These are phyloP conservation scores for Sapayoa aenigma DNA, from an alignment of 2,113 vertebrate genomes.

Conservation along the genomic window DNA sequence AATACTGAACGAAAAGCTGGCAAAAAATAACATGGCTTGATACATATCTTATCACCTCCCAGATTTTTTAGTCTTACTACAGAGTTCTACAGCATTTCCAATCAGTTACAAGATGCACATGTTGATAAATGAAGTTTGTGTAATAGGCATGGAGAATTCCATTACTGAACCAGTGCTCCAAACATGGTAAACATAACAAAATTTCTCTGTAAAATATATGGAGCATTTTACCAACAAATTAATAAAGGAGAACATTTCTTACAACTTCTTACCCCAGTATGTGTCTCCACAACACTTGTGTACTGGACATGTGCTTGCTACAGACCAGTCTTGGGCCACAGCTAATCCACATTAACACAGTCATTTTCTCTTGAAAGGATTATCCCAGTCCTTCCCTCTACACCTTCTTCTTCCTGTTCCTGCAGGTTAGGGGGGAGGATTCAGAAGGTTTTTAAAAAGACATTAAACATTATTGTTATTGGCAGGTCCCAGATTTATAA, in stretches of 20 bases:
- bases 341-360: background rate
- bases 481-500: background rate
- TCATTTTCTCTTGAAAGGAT: background rate
- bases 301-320: background rate
- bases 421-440: background rate
- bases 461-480: background rate
- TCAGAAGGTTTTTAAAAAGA: background rate
- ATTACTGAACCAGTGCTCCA: background rate
- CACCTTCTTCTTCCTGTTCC: background rate
- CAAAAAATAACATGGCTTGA: background rate
- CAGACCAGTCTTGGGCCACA: background rate
- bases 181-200: background rate
- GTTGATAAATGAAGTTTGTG: background rate
- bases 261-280: background rate
- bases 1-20: background rate
- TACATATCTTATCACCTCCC: background rate
- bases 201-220: background rate
- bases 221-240: background rate
- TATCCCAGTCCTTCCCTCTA: background rate
- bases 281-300: background rate
- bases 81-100: background rate
- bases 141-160: background rate
- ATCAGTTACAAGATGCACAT: background rate
- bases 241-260: background rate
- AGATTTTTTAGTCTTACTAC: background rate